Evolutionary conservation across 2,888 invertebrate genomes (phyloP).

Genomic region (Diabrotica balteata): DNA sequence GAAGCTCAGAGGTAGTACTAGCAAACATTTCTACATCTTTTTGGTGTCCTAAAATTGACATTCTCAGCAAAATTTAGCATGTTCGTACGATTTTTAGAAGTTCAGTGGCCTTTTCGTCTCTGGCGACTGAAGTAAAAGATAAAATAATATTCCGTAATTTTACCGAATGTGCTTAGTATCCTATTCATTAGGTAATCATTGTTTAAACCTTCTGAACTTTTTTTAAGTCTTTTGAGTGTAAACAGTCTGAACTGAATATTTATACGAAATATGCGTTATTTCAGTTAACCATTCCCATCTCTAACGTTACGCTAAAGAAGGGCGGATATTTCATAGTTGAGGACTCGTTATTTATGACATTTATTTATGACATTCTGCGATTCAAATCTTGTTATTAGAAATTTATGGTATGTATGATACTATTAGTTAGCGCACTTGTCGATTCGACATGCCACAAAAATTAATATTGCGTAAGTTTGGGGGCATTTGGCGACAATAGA

Average conservation of each 20-base stretch:
- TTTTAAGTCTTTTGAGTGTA: not conserved
- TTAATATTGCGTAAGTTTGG: slow-evolving; percentile 48
- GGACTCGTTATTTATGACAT: slow-evolving; percentile 8
- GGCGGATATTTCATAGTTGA: slow-evolving; percentile 12
- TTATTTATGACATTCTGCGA: slow-evolving; percentile 29
- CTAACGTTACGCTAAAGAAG: not conserved
- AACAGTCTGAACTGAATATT: not conserved
- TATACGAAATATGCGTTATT: not conserved
- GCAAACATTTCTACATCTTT: no score
- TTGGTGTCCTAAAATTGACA: no score
- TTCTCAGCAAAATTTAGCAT: no score
- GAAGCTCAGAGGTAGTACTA: no score
- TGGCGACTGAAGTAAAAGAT: no score
- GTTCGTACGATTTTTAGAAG: no score
- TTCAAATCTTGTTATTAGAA: slow-evolving; percentile 40
- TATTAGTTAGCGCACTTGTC: slow-evolving; percentile 43
- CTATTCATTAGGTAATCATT: no score
- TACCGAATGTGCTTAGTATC: no score
- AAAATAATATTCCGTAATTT: no score
- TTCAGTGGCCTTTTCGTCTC: no score
- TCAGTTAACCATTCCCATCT: not conserved
- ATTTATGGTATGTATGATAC: slow-evolving; percentile 49
- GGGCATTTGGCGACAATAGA: slow-evolving; percentile 48
- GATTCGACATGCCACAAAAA: slow-evolving; percentile 50
- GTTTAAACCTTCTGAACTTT: no score